Evolutionary conservation across 2,888 invertebrate genomes (phyloP).

Genomic region (Drosophila neotestacea): DNA sequence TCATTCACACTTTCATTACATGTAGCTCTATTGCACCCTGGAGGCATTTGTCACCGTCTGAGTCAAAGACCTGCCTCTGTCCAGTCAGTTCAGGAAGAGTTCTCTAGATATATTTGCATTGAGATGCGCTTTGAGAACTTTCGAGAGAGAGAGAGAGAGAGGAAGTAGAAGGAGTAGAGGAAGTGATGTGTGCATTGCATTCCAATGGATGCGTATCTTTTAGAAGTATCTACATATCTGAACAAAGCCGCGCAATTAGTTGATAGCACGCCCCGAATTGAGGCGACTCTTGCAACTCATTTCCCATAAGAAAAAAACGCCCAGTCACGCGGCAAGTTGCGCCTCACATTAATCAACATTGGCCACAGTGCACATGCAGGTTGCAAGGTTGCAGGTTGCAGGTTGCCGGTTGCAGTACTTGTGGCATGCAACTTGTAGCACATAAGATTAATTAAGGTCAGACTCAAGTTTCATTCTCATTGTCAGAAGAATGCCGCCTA

Average conservation of each 20-base stretch:
- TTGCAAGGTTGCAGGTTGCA: slow-evolving; percentile 29
- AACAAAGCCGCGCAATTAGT: slow-evolving; percentile 70
- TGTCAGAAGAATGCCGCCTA: slow-evolving; percentile 68
- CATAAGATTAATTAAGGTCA: slow-evolving; percentile 79
- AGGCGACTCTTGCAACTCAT: slow-evolving; percentile 66
- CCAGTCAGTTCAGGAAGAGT: background rate
- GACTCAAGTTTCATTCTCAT: slow-evolving; percentile 39
- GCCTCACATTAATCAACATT: slow-evolving; percentile 72
- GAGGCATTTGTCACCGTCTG: slow-evolving; percentile 63
- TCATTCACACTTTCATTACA: slow-evolving; percentile 78
- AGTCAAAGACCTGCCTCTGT: slow-evolving; percentile 28
- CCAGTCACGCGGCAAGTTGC: slow-evolving; percentile 69
- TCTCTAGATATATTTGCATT: slow-evolving; percentile 49
- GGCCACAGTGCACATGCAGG: slow-evolving; percentile 58
- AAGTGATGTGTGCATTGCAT: slow-evolving; percentile 33
- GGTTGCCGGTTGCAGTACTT: slow-evolving; percentile 24
- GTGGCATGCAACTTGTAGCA: slow-evolving; percentile 44
- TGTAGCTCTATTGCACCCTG: slow-evolving; percentile 69
- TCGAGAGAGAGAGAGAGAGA: background rate
- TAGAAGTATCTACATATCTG: slow-evolving; percentile 25
- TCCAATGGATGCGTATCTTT: slow-evolving; percentile 48
- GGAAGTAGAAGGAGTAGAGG: slow-evolving; percentile 23
- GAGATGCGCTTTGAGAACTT: slow-evolving; percentile 53
- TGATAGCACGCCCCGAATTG: slow-evolving; percentile 50
- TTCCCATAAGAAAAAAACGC: slow-evolving; percentile 61